A percentile compares a stretch with the other conserved stretches of the same genome.
These are phyloP conservation scores for Temnothorax rugatulus DNA, from an alignment of 2,888 invertebrate species.

Conservation along the genomic window DNA sequence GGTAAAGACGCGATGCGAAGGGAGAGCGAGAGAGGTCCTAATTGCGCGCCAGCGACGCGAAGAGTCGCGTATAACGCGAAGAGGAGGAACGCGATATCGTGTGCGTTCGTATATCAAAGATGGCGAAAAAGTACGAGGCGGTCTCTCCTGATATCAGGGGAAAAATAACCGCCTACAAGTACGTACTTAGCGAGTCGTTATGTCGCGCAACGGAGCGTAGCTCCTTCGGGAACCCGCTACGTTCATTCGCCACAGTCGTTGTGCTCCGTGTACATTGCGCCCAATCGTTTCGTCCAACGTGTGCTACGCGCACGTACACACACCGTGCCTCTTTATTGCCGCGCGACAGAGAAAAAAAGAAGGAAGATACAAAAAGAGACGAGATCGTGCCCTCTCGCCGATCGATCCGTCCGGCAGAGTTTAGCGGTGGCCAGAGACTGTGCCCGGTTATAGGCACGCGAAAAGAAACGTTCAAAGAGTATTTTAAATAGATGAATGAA, in stretches of 20 bases:
- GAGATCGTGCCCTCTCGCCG: constrained; percentile 29
- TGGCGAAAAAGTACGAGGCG: constrained; percentile 67
- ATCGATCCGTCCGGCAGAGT: constrained; percentile 28
- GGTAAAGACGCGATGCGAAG: constrained; percentile 1
- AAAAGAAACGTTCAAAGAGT: not conserved
- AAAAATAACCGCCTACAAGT: constrained; percentile 82
- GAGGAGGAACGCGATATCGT: constrained; percentile 17
- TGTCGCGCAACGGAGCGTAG: constrained; percentile 81
- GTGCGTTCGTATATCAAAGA: constrained; percentile 66
- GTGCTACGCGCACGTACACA: constrained; percentile 27
- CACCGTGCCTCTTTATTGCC: constrained; percentile 41
- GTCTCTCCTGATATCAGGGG: constrained; percentile 70
- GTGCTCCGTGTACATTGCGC: constrained; percentile 46
- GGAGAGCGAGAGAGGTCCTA: constrained; percentile 22
- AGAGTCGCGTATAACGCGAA: constrained; percentile 23
- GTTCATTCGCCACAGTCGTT: constrained; percentile 60
- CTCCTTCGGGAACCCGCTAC: constrained; percentile 78
- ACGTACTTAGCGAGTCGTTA: constrained; percentile 83
- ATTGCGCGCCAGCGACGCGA: constrained; percentile 40
- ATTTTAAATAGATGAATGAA: not conserved
- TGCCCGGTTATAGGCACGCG: not conserved
- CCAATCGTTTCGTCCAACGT: constrained; percentile 60
- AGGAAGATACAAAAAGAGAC: constrained; percentile 27
- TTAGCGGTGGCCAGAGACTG: not conserved
- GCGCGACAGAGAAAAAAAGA: constrained; percentile 2